Evolutionary conservation across 1,140 invertebrate genomes (phyloP), one percentile per base, ranked within the genome.

Genomic region (Scaptomyza montana): DNA sequence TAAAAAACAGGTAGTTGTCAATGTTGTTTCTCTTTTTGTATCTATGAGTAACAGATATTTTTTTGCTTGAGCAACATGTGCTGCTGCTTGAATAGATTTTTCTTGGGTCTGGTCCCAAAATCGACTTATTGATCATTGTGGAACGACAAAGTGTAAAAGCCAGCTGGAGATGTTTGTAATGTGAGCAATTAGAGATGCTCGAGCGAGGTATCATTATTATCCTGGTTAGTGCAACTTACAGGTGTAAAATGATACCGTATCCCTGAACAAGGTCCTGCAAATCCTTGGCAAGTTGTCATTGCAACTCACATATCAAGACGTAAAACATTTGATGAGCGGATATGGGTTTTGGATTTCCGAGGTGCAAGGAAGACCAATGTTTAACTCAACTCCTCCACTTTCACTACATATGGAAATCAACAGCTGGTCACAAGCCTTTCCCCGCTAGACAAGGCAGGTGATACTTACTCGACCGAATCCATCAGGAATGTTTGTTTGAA

Each of bases 101-200:
- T 39, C 13, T 47, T 63, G 12, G 46, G 63, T 6, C 33, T 45
- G 45, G 51, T 33, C 64, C 39, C 51, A 13, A 77, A 54, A 71
- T 79, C 84, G 82, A 86, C 82, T 86, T 86, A 86, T 86, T 86
- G 82, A 84, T 86, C 82, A 67, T 72, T 85, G 80, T 85, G 28
- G 21, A 28, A 47, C 16, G 51, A 55, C 53, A 53, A 77, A 77
- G 80, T 80, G 80, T 74, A 85, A 85, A 80, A 85, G 84, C 87
- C 78, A 87, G 75, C 82, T 81, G 82, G 57, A 61, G 41, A 21
- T 33, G 12, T 46, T 33, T 78, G 82, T 74, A 82, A 86, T 82
- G 84, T 77, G 84, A 89, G 82, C 78, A 86, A 87, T 86, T 82
- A 70, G 71, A 69, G 33, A 60, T 50, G 49, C 56, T 10, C 25